Evolutionary conservation across 2,797 vertebrate species (phyloP), one percentile per base, ranked within the genome.

Genomic region (Adelosebastes latens): DNA sequence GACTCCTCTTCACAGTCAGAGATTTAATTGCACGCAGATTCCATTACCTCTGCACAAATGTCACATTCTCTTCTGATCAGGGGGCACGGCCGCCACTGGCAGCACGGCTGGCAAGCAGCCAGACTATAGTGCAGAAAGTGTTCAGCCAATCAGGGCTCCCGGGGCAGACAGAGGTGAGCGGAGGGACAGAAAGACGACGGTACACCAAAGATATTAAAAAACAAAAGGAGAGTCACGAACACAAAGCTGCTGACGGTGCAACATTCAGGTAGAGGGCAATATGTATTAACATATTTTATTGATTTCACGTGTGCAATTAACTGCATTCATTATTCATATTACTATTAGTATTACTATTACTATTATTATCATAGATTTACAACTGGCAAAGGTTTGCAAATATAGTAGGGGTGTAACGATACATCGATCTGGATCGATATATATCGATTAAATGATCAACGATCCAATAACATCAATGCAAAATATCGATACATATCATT

Each of bases 11-110:
- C 95, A 94, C 94, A 96, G 95, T 95, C 95, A 95, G 96, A 94
- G 96, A 96, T 97, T 96, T 94, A 95, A 96, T 97, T 97, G 97
- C 96, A 95, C 93, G 94, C 94, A 95, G 96, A 98, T 97, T 97
- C 96, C 96, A 98, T 98, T 97, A 97, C 96, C 95, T 96, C 95
- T 93, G 95, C 88, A 94, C 96, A 97, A 99, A 97, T 97, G 97
- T 97, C 97, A 97, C 95, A 95, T 96, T 98, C 96, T 96, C 96
- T 97, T 96, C 95, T 97, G 95, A 97, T 97, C 97, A 96, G 96
- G 96, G 88, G 96, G 95, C 95, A 97, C 91, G 92, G 95, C 95
- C 94, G 94, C 96, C 95, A 96, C 96, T 95, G 95, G 96, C 95
- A 96, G 95, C 92, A 86, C 87, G 87, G 92, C 88, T 96, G 96